phyloP scores from a whole-genome alignment of 1,140 invertebrate genomes.

The Camponotus floridanus region DNA sequence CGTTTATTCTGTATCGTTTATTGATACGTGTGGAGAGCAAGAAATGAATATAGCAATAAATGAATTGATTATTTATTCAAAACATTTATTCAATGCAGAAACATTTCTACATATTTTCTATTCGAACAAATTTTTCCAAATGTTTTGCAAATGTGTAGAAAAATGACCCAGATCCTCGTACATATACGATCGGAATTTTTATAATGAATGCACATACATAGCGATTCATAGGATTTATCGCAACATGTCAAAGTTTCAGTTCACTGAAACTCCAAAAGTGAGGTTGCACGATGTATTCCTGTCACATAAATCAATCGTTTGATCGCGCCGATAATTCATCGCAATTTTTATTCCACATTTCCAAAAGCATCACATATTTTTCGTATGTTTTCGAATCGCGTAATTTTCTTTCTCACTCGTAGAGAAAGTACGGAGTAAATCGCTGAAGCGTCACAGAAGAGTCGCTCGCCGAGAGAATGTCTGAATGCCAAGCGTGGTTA shows the following conservation, averaged over 20 bases:
- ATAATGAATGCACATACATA: conserved; percentile 46
- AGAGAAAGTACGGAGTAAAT: background rate
- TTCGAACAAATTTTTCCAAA: conserved; percentile 21
- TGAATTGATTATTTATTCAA: background rate
- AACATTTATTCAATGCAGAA: too few species aligned
- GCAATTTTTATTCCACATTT: conserved; percentile 35
- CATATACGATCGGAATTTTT: conserved; percentile 12
- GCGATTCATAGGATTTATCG: conserved; percentile 48
- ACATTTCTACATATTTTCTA: background rate
- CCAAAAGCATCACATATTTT: background rate
- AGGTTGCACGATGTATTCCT: conserved; percentile 10
- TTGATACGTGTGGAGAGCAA: background rate
- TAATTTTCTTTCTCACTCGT: background rate
- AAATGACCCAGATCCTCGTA: conserved; percentile 24
- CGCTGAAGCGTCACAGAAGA: too few species aligned
- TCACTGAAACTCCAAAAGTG: conserved; percentile 48
- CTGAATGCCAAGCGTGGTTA: conserved; percentile 10
- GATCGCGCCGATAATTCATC: background rate
- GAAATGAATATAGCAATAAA: background rate
- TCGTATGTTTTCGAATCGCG: background rate
- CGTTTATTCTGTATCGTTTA: background rate
- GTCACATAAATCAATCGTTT: conserved; percentile 46
- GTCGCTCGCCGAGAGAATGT: background rate
- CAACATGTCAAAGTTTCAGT: conserved; percentile 1
- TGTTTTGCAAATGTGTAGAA: conserved; percentile 1